phyloP scores from a whole-genome alignment of 2,113 vertebrate species.

The Chascanopsetta lugubris region DNA sequence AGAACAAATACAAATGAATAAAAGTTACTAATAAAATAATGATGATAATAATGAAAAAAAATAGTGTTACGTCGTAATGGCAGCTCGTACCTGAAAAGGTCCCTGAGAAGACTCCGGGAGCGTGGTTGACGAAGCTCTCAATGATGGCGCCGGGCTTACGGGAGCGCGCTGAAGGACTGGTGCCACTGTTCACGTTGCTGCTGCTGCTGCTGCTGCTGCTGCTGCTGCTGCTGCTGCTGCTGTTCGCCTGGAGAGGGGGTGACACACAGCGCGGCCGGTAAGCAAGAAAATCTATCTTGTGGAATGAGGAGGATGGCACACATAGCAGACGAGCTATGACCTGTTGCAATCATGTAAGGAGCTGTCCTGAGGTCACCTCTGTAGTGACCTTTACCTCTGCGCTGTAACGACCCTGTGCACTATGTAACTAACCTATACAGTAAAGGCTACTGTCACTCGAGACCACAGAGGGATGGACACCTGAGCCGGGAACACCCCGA shows the following conservation, averaged over 20 bases:
- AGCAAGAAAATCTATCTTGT: no score
- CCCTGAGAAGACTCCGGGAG: slow-evolving; percentile 96
- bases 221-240: slow-evolving; percentile 75
- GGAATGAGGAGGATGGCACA: no score
- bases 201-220: slow-evolving; percentile 81
- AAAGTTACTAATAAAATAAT: no score
- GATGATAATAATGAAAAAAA: no score
- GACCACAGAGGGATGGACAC: slow-evolving; percentile 28
- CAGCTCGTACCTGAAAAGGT: slow-evolving; percentile 89
- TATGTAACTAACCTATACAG: slow-evolving; percentile 24
- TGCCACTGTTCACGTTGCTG: slow-evolving; percentile 71
- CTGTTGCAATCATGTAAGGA: not conserved
- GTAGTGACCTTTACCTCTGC: slow-evolving; percentile 31
- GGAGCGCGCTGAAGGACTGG: slow-evolving; percentile 80
- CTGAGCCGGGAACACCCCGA: not conserved
- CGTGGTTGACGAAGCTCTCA: slow-evolving; percentile 96
- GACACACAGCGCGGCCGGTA: not conserved
- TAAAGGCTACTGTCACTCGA: slow-evolving; percentile 23
- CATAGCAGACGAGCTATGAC: not conserved
- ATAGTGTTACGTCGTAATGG: slow-evolving; percentile 19
- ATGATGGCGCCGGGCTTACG: slow-evolving; percentile 94
- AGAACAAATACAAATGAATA: no score
- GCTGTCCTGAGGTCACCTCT: no score
- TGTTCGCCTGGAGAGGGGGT: slow-evolving; percentile 81
- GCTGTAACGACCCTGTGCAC: slow-evolving; percentile 3